Conservation (phyloP, 2,888 invertebrate species). For the Metellina segmentata region DNA sequence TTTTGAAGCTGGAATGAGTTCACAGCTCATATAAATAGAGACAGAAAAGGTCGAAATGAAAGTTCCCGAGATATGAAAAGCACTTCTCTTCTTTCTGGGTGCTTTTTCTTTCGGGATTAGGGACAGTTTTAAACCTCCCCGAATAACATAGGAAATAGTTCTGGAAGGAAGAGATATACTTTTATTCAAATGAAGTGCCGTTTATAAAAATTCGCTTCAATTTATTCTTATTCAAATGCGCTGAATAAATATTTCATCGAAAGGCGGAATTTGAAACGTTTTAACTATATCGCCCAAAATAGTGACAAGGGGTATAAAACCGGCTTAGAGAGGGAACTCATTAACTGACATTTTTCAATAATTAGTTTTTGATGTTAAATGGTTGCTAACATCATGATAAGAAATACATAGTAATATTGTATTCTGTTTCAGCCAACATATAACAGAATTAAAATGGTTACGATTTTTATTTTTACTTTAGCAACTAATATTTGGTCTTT, state of each 20-base stretch:
- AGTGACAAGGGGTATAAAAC: background rate
- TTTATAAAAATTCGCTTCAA: background rate
- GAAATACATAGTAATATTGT: too few relatives aligned
- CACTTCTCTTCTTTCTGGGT: slow-evolving; percentile 10
- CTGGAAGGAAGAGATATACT: background rate
- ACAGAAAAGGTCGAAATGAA: slow-evolving; percentile 33
- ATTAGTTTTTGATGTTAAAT: too few relatives aligned
- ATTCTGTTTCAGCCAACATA: too few relatives aligned
- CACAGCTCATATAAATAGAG: slow-evolving; percentile 53
- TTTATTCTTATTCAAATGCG: slow-evolving; percentile 6
- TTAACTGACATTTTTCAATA: too few relatives aligned
- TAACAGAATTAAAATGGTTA: too few relatives aligned
- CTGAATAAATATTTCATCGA: background rate
- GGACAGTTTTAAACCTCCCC: slow-evolving; percentile 19
- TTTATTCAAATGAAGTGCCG: slow-evolving; percentile 22
- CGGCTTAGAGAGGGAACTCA: too few relatives aligned
- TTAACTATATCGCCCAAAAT: background rate
- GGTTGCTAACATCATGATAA: too few relatives aligned
- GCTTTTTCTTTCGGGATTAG: slow-evolving; percentile 37
- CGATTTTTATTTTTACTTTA: too few relatives aligned
- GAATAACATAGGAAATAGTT: slow-evolving; percentile 25
- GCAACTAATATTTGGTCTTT: too few relatives aligned
- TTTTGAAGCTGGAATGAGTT: slow-evolving; percentile 57
- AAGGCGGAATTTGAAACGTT: background rate
- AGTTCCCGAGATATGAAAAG: slow-evolving; percentile 33